phyloP scores from a whole-genome alignment of 2,888 invertebrate genomes.

The Pecten maximus region DNA sequence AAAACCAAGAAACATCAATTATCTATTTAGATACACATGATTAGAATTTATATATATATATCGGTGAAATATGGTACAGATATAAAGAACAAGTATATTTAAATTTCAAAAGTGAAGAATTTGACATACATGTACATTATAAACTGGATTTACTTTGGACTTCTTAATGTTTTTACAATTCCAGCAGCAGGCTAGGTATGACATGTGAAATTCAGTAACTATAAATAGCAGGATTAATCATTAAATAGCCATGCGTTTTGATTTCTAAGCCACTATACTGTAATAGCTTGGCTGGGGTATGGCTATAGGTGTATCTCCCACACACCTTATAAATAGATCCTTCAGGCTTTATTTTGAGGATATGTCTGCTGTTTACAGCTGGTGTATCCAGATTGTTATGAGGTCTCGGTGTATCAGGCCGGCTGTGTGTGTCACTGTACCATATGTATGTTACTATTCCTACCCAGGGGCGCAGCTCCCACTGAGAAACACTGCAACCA shows the following conservation, averaged over 20 bases:
- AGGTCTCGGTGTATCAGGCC: not conserved
- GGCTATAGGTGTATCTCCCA: not conserved
- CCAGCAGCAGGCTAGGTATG: not conserved
- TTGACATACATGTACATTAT: too few species aligned
- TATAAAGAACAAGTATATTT: too few species aligned
- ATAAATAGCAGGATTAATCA: constrained; percentile 15
- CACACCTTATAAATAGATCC: not conserved
- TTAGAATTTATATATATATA: too few species aligned
- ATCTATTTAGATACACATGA: too few species aligned
- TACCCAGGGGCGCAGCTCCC: not conserved
- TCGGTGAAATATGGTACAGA: too few species aligned
- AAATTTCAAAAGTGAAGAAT: too few species aligned
- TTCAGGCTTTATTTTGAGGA: not conserved
- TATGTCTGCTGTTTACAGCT: not conserved
- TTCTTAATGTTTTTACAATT: not conserved
- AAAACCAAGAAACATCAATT: too few species aligned
- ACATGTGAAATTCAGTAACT: not conserved
- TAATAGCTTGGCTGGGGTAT: not conserved
- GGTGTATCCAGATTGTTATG: constrained; percentile 33
- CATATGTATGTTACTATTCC: not conserved
- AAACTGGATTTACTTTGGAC: too few species aligned
- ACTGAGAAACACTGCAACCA: not conserved
- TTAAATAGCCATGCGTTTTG: constrained; percentile 30
- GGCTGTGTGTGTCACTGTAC: constrained; percentile 34
- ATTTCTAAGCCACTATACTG: not conserved